These are phyloP conservation scores for Luffia ferchaultella DNA, from an alignment of 2,888 invertebrate species.

Conservation along the genomic window DNA sequence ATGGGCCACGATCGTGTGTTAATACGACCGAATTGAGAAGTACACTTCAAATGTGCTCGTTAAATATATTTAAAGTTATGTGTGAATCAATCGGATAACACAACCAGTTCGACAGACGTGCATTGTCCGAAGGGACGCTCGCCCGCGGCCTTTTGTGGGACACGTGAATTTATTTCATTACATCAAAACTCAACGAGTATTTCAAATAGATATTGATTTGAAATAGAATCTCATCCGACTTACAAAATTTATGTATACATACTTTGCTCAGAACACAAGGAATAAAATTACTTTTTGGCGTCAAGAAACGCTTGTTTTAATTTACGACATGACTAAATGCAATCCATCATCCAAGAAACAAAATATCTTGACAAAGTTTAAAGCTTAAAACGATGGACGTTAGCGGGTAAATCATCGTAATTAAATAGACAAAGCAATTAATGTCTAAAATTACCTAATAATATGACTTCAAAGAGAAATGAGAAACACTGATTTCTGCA, in stretches of 20 bases:
- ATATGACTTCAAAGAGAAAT: too few relatives aligned
- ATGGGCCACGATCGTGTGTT: slow-evolving; percentile 48
- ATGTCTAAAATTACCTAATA: too few relatives aligned
- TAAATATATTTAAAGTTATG: slow-evolving; percentile 27
- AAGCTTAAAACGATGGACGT: background rate
- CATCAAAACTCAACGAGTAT: background rate
- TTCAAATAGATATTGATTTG: background rate
- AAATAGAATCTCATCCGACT: background rate
- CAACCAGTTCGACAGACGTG: slow-evolving; percentile 60
- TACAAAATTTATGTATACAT: background rate
- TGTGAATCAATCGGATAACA: slow-evolving; percentile 35
- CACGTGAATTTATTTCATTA: slow-evolving; percentile 16
- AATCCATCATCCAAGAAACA: background rate
- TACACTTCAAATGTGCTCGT: background rate
- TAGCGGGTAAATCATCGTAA: too few relatives aligned
- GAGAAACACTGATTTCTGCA: too few relatives aligned
- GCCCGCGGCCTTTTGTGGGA: slow-evolving; percentile 29
- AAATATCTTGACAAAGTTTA: background rate
- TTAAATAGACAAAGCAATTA: too few relatives aligned
- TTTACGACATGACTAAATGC: background rate
- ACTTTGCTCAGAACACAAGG: background rate
- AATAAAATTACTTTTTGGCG: too few relatives aligned
- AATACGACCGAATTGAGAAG: slow-evolving; percentile 31
- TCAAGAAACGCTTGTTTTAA: background rate
- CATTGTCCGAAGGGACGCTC: slow-evolving; percentile 59